Percentiles rank a stretch among this genome's conserved stretches.
These are phyloP conservation scores for Siniperca obscura DNA, from an alignment of 2,797 vertebrate species.

Conservation along the genomic window DNA sequence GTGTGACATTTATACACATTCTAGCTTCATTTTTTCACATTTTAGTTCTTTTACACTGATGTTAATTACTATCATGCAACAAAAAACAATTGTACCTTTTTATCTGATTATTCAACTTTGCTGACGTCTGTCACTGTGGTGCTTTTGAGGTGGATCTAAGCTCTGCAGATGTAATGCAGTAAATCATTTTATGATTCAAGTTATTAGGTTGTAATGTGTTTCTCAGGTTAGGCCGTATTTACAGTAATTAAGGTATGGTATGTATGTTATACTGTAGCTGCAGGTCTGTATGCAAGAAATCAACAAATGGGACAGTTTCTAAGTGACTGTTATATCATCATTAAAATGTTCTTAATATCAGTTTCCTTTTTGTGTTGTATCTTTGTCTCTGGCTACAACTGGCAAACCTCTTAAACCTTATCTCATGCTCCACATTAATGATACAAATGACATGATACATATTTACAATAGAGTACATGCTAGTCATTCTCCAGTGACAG, in stretches of 20 bases:
- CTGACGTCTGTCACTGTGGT: background rate
- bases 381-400: background rate
- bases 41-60: too few relatives aligned
- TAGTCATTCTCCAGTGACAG: constrained; percentile 12
- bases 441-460: background rate
- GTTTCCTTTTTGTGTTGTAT: background rate
- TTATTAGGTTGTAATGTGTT: background rate
- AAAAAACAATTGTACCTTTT: too few relatives aligned
- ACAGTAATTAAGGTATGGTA: background rate
- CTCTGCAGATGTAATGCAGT: background rate
- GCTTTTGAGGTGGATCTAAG: background rate
- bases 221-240: background rate
- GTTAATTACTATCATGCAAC: too few relatives aligned
- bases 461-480: background rate
- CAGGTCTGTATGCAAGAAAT: constrained; percentile 9
- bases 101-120: background rate
- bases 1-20: too few relatives aligned
- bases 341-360: background rate
- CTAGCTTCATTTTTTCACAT: too few relatives aligned
- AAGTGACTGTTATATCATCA: background rate
- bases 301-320: background rate
- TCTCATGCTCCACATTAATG: background rate
- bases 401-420: background rate
- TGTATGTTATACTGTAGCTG: background rate
- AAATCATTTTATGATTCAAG: background rate